Conservation (phyloP, 2,113 vertebrate genomes). For the Spermophilus dauricus region DNA sequence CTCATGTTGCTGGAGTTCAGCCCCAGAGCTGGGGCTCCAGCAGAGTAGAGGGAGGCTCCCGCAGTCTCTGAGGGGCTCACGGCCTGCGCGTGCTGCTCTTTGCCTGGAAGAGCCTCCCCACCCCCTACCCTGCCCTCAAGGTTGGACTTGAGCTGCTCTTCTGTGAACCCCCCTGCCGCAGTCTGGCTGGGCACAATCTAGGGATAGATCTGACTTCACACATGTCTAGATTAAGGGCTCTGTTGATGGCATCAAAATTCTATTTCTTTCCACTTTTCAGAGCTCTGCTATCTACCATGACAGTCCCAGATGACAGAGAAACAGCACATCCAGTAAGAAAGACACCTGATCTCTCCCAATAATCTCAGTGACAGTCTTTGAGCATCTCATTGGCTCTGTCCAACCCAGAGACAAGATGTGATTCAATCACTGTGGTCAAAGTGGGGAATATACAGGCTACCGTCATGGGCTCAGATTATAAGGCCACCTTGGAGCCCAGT, state of each 20-base stretch:
- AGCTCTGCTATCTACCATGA: neutral
- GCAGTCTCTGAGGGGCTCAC: fast-evolving
- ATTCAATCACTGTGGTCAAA: neutral
- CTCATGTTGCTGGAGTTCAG: neutral
- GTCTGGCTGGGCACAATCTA: neutral
- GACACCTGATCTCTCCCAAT: neutral
- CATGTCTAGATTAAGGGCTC: neutral
- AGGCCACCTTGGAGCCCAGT: neutral
- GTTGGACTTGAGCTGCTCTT: fast-evolving
- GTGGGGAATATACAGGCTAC: too few species aligned
- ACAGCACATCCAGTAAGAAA: neutral
- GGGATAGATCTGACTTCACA: neutral
- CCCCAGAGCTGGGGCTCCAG: neutral
- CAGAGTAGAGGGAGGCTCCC: fast-evolving
- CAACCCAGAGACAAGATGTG: neutral
- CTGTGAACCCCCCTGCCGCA: neutral
- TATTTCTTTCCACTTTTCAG: neutral
- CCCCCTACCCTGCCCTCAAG: neutral
- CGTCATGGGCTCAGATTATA: neutral
- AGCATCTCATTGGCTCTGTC: neutral
- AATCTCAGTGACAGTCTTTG: neutral
- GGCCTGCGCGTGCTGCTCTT: fast-evolving
- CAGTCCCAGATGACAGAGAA: neutral
- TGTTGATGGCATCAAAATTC: neutral
- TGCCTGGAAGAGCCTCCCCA: neutral